A percentile compares a stretch with the other conserved stretches of the same genome.
These are phyloP conservation scores for Drosophila ogumai DNA, from an alignment of 1,140 invertebrate species.

Conservation along the genomic window DNA sequence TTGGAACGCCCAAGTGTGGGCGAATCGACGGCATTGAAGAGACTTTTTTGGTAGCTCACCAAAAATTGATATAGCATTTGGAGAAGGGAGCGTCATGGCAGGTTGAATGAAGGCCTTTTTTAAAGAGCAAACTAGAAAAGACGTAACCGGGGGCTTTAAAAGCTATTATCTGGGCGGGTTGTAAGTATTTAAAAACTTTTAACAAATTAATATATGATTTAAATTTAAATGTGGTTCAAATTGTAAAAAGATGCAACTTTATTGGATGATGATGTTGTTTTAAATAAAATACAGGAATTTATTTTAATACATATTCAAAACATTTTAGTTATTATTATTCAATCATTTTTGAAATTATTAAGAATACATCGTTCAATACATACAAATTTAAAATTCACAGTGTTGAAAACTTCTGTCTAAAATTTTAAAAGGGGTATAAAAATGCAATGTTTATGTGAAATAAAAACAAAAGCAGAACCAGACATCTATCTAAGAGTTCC, in stretches of 20 bases:
- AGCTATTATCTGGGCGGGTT: neutral
- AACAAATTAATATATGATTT: too few relatives aligned
- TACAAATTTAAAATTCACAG: too few relatives aligned
- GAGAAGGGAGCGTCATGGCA: neutral
- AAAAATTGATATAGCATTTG: conserved; percentile 32
- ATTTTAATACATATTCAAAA: too few relatives aligned
- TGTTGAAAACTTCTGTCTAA: neutral
- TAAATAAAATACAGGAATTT: too few relatives aligned
- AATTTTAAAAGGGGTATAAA: neutral
- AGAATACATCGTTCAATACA: too few relatives aligned
- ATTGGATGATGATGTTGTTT: too few relatives aligned
- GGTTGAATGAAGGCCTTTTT: neutral
- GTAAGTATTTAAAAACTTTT: neutral
- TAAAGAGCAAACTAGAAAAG: too few relatives aligned
- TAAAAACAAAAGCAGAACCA: neutral
- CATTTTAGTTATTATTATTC: too few relatives aligned
- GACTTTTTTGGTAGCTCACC: conserved; percentile 1
- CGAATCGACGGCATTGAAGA: conserved; percentile 5
- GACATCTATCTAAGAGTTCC: neutral
- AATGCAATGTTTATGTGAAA: neutral
- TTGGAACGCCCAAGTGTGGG: conserved; percentile 35
- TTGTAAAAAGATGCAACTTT: too few relatives aligned
- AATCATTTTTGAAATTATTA: too few relatives aligned
- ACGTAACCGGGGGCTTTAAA: neutral
- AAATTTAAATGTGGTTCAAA: neutral